Base-by-base conservation (phyloP, 2,888 invertebrate species). In the Agrypnus murinus region DNA sequence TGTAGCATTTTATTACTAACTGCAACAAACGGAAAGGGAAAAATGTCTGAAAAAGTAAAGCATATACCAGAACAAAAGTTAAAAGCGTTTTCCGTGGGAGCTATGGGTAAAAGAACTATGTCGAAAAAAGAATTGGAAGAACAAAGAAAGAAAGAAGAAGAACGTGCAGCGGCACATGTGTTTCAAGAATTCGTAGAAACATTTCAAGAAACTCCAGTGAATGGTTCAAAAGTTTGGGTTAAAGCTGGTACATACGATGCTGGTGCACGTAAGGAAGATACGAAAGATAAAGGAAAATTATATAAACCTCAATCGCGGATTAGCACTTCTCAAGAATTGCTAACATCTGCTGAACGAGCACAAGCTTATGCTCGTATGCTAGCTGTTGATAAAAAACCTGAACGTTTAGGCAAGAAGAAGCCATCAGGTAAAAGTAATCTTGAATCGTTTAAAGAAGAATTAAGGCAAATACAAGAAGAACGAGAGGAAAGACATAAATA, bases 181-280 rank as follows among this genome's bases (percentile, higher is more conserved):
- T 98, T 97, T 85, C 95, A 98, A 88, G 98, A 98, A 84, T 99
- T 98, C 89, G 96, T 98, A 46, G 97, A 96, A 77, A 96, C 97
- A 6, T 99, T 99, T 86, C 96, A 97, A 89, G 97, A 97, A 78
- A 90, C 92, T 0, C 93, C 94, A 0, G 90, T 91, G 62, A 90
- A 90, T 78, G 91, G 93, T 12, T 89, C 88, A 55, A 98, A 98
- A 87, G 93, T 98, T 46, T 99, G 99, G 97, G 95, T 99, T 5
- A 97, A 98, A 86, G 99, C 98, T 67, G 98, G 97, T 63, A 96
- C 97, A 0, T 98, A 98, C 81, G 97, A 98, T 91, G 96, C 97
- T 58, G 96, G 96, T 25, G 94, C 95, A 74, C 89, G 96, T 88
- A 94, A 93, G 87, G 96, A 97, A 87, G 96, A 96, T 81, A 92